A percentile compares a stretch with the other conserved stretches of the same genome.
Evolutionary conservation across 1,140 invertebrate genomes (phyloP).

Genomic region (Atta colombica): DNA sequence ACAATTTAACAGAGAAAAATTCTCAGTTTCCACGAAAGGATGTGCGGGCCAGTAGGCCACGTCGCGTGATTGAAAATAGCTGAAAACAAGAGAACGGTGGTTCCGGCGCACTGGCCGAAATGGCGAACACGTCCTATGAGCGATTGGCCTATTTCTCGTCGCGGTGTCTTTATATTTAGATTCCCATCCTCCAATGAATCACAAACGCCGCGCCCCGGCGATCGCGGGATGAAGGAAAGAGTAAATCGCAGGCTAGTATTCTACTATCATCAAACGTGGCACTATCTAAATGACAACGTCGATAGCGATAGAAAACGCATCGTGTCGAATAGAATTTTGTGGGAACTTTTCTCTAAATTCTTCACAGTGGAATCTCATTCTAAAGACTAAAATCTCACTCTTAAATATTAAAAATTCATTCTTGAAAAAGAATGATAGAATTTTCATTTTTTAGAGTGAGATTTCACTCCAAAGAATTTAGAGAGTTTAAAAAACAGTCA

Average conservation of each 20-base stretch:
- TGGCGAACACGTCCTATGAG: conserved; percentile 79
- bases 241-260: neutral
- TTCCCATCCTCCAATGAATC: conserved; percentile 76
- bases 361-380: too few species aligned
- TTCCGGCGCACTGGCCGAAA: conserved; percentile 71
- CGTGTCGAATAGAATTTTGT: conserved; percentile 16
- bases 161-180: conserved; percentile 82
- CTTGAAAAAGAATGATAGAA: too few species aligned
- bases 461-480: too few species aligned
- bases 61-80: conserved; percentile 84
- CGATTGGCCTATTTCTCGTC: conserved; percentile 85
- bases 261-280: neutral
- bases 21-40: neutral
- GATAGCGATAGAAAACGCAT: neutral
- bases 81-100: conserved; percentile 80
- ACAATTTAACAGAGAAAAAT: neutral
- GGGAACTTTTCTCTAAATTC: neutral
- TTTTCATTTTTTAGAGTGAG: too few species aligned
- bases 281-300: neutral
- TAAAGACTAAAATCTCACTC: too few species aligned
- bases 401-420: too few species aligned
- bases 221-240: conserved; percentile 46
- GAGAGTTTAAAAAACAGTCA: neutral
- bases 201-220: conserved; percentile 47
- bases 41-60: conserved; percentile 61